phyloP scores from a whole-genome alignment of 1,140 invertebrate genomes.

The Drosophila ogumai region DNA sequence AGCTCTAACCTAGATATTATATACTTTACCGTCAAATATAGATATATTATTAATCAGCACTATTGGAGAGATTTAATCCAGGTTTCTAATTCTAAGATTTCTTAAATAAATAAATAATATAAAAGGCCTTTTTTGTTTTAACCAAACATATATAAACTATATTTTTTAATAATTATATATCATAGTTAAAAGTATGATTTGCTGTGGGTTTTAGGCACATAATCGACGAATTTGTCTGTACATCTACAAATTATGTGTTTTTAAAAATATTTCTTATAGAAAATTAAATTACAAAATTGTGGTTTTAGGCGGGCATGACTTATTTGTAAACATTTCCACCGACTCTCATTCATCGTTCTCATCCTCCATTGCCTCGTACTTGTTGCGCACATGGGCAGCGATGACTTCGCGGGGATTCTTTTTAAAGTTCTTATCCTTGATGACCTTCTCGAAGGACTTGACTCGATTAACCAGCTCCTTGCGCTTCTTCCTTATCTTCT shows the following conservation, averaged over 20 bases:
- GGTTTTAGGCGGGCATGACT: background rate
- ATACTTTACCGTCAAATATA: no score
- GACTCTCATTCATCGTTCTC: constrained; percentile 32
- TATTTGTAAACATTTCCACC: background rate
- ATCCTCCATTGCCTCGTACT: constrained; percentile 59
- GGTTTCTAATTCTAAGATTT: no score
- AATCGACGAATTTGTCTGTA: background rate
- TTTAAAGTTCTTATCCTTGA: constrained; percentile 76
- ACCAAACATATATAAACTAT: constrained; percentile 4
- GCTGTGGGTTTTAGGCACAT: background rate
- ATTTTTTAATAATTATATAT: background rate
- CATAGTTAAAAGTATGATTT: background rate
- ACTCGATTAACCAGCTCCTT: constrained; percentile 56
- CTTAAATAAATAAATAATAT: background rate
- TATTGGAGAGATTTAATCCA: no score
- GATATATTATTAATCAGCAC: no score
- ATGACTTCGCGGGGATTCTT: constrained; percentile 70
- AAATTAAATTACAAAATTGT: background rate
- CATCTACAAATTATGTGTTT: background rate
- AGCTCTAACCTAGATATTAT: no score
- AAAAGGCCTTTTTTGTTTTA: constrained; percentile 14
- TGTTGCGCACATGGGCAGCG: constrained; percentile 64
- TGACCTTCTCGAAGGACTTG: constrained; percentile 61
- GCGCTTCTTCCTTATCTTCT: constrained; percentile 73
- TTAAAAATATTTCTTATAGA: background rate